Evolutionary conservation across 1,140 invertebrate genomes (phyloP).

Genomic region (Bombyx mandarina): DNA sequence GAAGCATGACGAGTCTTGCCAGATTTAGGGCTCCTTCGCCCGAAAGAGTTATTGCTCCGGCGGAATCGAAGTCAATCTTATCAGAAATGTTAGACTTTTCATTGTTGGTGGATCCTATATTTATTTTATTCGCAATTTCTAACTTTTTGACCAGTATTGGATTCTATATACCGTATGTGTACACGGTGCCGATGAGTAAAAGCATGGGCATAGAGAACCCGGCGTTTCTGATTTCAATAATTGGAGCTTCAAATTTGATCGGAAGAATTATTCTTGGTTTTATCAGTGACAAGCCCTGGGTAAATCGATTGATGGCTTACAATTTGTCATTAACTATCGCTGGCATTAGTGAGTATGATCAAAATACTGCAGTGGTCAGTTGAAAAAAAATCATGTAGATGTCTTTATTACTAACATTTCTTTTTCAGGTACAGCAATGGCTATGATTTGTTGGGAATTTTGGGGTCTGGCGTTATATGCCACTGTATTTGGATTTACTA

Average conservation of each 20-base stretch:
- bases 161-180: slow-evolving; percentile 95
- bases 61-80: slow-evolving; percentile 78
- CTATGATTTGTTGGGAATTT: slow-evolving; percentile 81
- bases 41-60: slow-evolving; percentile 44
- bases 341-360: slow-evolving; percentile 78
- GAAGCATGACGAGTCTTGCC: slow-evolving; percentile 75
- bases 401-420: slow-evolving; percentile 6
- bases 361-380: not conserved
- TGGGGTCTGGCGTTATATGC: slow-evolving; percentile 82
- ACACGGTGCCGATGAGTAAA: slow-evolving; percentile 79
- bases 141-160: slow-evolving; percentile 97
- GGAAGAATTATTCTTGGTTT: slow-evolving; percentile 90
- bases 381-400: not conserved
- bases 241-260: slow-evolving; percentile 90
- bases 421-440: slow-evolving; percentile 83
- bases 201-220: slow-evolving; percentile 71
- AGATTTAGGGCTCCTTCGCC: slow-evolving; percentile 51
- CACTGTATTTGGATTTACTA: slow-evolving; percentile 88
- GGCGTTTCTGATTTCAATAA: slow-evolving; percentile 80
- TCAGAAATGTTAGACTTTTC: slow-evolving; percentile 88
- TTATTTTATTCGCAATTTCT: slow-evolving; percentile 91
- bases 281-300: slow-evolving; percentile 88
- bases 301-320: slow-evolving; percentile 91
- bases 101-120: slow-evolving; percentile 87
- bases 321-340: slow-evolving; percentile 88